A percentile compares a stretch with the other conserved stretches of the same genome.
Evolutionary conservation across 2,113 vertebrate species (phyloP).

Genomic region (Atlantisia rogersi): DNA sequence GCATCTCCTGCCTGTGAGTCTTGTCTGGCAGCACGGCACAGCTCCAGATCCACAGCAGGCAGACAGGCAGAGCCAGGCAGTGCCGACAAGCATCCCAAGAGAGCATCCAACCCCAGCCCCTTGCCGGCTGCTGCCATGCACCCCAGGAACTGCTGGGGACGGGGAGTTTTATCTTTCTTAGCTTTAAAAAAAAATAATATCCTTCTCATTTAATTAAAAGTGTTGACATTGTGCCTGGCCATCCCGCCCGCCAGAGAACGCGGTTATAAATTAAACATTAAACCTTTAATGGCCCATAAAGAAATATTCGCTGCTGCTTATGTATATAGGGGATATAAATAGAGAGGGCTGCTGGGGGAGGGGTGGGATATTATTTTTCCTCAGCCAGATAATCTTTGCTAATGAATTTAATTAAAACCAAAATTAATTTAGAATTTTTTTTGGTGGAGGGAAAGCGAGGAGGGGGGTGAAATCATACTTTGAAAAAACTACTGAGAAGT

Average conservation of each 20-base stretch:
- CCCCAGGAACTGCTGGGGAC: background rate
- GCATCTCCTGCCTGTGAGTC: background rate
- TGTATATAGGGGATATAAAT: slow-evolving; percentile 68
- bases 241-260: slow-evolving; percentile 73
- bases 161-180: background rate
- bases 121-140: background rate
- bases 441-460: background rate
- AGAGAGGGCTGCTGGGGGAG: slow-evolving; percentile 57
- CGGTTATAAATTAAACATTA: slow-evolving; percentile 81
- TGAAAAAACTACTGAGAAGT: background rate
- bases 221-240: slow-evolving; percentile 80
- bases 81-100: background rate
- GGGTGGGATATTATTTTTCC: slow-evolving; percentile 62
- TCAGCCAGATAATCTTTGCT: slow-evolving; percentile 74
- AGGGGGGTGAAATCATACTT: background rate
- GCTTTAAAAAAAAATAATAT: background rate
- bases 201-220: slow-evolving; percentile 79
- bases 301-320: slow-evolving; percentile 74
- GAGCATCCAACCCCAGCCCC: background rate
- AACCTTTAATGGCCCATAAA: slow-evolving; percentile 82
- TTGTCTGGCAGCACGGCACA: background rate
- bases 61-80: rapidly evolving
- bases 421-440: slow-evolving; percentile 61
- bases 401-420: slow-evolving; percentile 78
- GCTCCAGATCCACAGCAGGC: background rate